Conservation (phyloP, 1,140 invertebrate genomes). For the Drosophila lacertosa region DNA sequence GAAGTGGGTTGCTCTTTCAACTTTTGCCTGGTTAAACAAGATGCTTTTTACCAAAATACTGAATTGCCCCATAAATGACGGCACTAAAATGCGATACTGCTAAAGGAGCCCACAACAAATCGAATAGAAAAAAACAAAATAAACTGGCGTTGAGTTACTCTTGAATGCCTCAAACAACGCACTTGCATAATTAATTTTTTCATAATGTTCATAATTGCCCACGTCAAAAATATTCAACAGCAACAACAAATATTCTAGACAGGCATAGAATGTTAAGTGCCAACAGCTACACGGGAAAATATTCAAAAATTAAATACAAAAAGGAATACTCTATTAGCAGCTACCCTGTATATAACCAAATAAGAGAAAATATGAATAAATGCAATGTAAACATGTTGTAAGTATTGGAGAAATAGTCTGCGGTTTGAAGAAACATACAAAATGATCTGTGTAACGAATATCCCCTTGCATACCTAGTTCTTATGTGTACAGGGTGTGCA, state of each 20-base stretch:
- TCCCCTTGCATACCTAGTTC: too few relatives aligned
- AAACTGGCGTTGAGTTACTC: constrained; percentile 11
- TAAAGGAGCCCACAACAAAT: constrained; percentile 24
- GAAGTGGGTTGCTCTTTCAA: constrained; percentile 43
- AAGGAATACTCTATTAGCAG: background rate
- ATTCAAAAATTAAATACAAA: constrained; percentile 63
- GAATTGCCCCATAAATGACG: constrained; percentile 47
- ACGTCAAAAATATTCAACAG: constrained; percentile 49
- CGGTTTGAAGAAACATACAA: too few relatives aligned
- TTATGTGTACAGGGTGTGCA: too few relatives aligned
- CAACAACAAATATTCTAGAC: constrained; percentile 61
- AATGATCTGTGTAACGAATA: too few relatives aligned
- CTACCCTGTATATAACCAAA: too few relatives aligned
- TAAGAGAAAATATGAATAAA: too few relatives aligned
- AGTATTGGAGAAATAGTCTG: too few relatives aligned
- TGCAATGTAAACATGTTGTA: too few relatives aligned
- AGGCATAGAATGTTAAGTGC: constrained; percentile 77
- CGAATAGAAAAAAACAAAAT: constrained; percentile 21
- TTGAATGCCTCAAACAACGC: constrained; percentile 38
- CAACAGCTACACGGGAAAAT: constrained; percentile 64
- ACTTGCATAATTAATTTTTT: constrained; percentile 68
- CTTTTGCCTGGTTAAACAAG: constrained; percentile 21
- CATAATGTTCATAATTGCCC: constrained; percentile 59
- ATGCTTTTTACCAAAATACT: constrained; percentile 45
- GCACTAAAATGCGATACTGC: constrained; percentile 3